These are phyloP conservation scores for Limosa lapponica DNA, from an alignment of 2,797 vertebrate species.

Conservation along the genomic window DNA sequence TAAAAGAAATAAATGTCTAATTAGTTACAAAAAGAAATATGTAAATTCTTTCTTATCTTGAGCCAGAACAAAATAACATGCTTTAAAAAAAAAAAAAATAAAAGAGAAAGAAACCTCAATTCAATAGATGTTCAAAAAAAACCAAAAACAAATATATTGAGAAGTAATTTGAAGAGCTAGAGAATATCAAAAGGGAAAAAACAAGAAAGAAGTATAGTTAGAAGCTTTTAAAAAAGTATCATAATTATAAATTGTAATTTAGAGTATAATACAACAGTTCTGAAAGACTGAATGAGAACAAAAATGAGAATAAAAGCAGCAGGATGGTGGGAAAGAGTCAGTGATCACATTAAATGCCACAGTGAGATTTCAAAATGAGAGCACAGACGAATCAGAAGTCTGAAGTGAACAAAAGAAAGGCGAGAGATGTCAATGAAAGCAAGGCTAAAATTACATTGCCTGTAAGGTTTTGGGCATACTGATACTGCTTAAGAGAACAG, in stretches of 20 bases:
- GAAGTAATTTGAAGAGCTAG: background rate
- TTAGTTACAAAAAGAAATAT: background rate
- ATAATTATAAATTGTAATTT: background rate
- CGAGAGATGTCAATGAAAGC: slow-evolving; percentile 5
- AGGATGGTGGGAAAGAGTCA: background rate
- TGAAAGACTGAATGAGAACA: background rate
- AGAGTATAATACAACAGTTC: background rate
- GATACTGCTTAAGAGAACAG: background rate
- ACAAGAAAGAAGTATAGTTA: background rate
- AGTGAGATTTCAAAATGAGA: slow-evolving; percentile 24
- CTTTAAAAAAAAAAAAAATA: background rate
- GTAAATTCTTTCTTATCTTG: background rate
- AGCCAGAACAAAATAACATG: background rate
- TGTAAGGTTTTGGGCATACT: background rate
- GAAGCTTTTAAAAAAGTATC: background rate
- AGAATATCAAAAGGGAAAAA: background rate
- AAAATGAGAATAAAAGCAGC: background rate
- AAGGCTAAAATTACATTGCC: slow-evolving; percentile 21
- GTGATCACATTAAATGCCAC: slow-evolving; percentile 9
- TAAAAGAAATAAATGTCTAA: background rate
- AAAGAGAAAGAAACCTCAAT: background rate
- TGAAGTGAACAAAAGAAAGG: slow-evolving; percentile 23
- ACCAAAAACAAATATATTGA: background rate
- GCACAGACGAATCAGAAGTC: slow-evolving; percentile 2
- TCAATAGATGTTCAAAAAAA: background rate